These are phyloP conservation scores for Manduca sexta DNA, from an alignment of 1,140 invertebrate species.

Conservation along the genomic window DNA sequence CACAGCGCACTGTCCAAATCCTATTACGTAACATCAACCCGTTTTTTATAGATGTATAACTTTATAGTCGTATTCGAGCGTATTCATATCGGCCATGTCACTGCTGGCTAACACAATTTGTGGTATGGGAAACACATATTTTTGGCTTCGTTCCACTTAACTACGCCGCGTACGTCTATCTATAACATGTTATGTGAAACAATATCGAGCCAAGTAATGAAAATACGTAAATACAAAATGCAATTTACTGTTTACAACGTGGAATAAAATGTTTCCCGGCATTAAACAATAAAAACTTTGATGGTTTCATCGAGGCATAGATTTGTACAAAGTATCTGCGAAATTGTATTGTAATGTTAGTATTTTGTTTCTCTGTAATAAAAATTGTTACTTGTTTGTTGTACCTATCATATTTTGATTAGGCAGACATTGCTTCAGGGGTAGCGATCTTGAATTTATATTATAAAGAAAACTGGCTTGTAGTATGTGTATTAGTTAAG, in stretches of 20 bases:
- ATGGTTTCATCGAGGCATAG: conserved; percentile 23
- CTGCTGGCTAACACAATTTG: neutral
- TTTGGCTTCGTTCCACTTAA: conserved; percentile 4
- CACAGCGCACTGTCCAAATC: no score
- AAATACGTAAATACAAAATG: conserved; percentile 5
- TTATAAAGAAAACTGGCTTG: no score
- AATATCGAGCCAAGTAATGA: neutral
- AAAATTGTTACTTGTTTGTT: no score
- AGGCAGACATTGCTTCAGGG: no score
- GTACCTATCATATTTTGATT: no score
- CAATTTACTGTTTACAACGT: conserved; percentile 10
- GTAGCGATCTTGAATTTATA: no score
- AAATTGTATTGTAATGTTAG: neutral
- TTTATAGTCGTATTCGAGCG: no score
- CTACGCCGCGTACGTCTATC: neutral
- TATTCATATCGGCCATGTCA: neutral
- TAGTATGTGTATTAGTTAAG: no score
- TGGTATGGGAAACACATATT: neutral
- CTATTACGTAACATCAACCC: no score
- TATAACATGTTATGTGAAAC: neutral
- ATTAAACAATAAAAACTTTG: conserved; percentile 12
- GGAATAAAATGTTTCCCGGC: conserved; percentile 4
- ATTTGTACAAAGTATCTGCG: neutral
- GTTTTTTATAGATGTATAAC: no score
- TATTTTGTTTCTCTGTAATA: neutral